Conservation (phyloP, 2,113 vertebrate species). For the Penelope pileata region DNA sequence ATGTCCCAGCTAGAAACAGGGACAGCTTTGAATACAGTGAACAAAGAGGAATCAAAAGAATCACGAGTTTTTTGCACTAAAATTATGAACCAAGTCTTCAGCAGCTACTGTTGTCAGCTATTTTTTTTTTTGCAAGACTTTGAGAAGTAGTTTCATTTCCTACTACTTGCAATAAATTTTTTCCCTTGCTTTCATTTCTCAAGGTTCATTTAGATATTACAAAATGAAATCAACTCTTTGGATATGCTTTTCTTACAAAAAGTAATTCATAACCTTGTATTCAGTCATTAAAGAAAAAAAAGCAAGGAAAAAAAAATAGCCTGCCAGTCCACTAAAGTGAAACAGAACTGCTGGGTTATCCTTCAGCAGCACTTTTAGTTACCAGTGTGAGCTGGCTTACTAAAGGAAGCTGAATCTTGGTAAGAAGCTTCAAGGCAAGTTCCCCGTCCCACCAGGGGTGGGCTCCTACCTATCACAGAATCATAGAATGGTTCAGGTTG, state of each 20-base stretch:
- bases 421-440: background rate
- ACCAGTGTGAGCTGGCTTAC: rapidly evolving
- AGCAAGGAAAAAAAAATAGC: background rate
- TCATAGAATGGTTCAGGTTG: rapidly evolving
- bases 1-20: too few species aligned
- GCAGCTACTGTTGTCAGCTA: background rate
- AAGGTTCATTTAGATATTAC: background rate
- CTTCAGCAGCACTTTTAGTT: background rate
- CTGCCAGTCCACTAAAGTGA: background rate
- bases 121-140: background rate
- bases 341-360: background rate
- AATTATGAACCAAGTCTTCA: background rate
- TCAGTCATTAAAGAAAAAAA: background rate
- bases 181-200: background rate
- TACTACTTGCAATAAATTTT: background rate
- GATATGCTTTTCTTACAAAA: rapidly evolving
- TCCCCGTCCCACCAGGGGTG: rapidly evolving
- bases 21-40: background rate
- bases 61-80: background rate
- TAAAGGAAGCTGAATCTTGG: background rate
- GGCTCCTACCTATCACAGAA: background rate
- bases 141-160: background rate
- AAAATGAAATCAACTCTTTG: background rate
- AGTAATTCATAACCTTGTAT: background rate
- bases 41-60: background rate